phyloP scores from a whole-genome alignment of 2,113 vertebrate species.

The Petrocephalus microphthalmus region DNA sequence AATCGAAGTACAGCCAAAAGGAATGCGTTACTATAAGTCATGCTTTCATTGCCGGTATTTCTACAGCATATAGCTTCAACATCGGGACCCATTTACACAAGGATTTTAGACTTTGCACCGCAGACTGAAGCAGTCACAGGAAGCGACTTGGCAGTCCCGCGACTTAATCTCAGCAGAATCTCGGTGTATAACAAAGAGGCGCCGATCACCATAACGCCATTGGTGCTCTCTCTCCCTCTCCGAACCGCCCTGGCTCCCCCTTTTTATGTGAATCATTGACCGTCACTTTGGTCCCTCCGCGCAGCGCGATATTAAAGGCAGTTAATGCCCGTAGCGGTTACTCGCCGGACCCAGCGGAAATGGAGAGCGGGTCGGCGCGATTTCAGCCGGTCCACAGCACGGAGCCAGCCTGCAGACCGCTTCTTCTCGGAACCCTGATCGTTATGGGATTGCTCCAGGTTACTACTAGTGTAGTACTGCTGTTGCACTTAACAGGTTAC shows the following conservation, averaged over 20 bases:
- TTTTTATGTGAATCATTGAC: slow-evolving; percentile 46
- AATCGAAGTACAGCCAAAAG: background rate
- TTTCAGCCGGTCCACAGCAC: slow-evolving; percentile 45
- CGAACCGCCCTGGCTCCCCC: slow-evolving; percentile 53
- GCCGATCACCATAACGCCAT: slow-evolving; percentile 43
- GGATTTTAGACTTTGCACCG: background rate
- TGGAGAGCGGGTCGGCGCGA: slow-evolving; percentile 57
- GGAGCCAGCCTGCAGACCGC: slow-evolving; percentile 61
- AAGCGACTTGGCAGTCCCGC: background rate
- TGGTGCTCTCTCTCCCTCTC: slow-evolving; percentile 43
- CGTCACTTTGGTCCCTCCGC: slow-evolving; percentile 38
- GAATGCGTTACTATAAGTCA: background rate
- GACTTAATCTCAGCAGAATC: background rate
- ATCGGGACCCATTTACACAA: background rate
- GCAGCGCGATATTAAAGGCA: slow-evolving; percentile 49
- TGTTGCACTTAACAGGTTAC: slow-evolving; percentile 86
- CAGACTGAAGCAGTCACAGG: background rate
- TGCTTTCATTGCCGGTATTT: background rate
- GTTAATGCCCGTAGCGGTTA: slow-evolving; percentile 62
- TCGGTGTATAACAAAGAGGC: background rate
- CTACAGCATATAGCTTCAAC: background rate
- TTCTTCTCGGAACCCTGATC: slow-evolving; percentile 69
- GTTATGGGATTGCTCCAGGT: slow-evolving; percentile 86
- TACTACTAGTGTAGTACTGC: slow-evolving; percentile 81
- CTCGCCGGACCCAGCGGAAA: slow-evolving; percentile 56